A percentile compares a stretch with the other conserved stretches of the same genome.
phyloP scores from a whole-genome alignment of 2,797 vertebrate genomes.

The Gephyroberyx darwinii region DNA sequence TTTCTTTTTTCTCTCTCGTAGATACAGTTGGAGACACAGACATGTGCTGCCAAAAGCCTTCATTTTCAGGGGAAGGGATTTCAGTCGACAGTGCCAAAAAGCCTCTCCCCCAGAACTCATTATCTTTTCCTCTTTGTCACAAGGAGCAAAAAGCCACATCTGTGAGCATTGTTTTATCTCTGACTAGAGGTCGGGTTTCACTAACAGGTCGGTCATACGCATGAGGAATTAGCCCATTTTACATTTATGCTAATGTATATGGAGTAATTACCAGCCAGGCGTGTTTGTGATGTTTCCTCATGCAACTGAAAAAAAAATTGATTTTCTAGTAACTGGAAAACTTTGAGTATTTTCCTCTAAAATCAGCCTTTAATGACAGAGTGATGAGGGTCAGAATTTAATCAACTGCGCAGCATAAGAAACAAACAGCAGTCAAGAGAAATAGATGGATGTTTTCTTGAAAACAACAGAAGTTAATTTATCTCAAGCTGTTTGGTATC shows the following conservation, averaged over 20 bases:
- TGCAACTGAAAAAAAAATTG: slow-evolving; percentile 9
- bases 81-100: slow-evolving; percentile 49
- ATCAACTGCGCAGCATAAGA: slow-evolving; percentile 47
- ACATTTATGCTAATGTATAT: slow-evolving; percentile 40
- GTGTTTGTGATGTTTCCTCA: slow-evolving; percentile 7
- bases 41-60: slow-evolving; percentile 56
- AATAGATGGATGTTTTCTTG: slow-evolving; percentile 49
- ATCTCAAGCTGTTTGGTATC: slow-evolving; percentile 34
- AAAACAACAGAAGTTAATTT: slow-evolving; percentile 36
- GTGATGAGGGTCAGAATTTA: slow-evolving; percentile 52
- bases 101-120: slow-evolving; percentile 57
- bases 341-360: slow-evolving; percentile 51
- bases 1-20: slow-evolving; percentile 17
- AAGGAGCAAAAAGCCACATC: slow-evolving; percentile 50
- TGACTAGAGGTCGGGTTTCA: slow-evolving; percentile 50
- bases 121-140: slow-evolving; percentile 63
- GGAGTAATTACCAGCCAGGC: slow-evolving; percentile 31
- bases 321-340: slow-evolving; percentile 28
- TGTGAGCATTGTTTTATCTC: slow-evolving; percentile 52
- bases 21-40: slow-evolving; percentile 42
- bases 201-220: slow-evolving; percentile 53
- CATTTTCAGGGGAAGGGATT: slow-evolving; percentile 54
- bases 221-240: slow-evolving; percentile 15
- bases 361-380: slow-evolving; percentile 55
- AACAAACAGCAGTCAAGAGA: slow-evolving; percentile 34